Base-by-base conservation (phyloP, 2,888 invertebrate species). In the Sinhomidia bicolor region DNA sequence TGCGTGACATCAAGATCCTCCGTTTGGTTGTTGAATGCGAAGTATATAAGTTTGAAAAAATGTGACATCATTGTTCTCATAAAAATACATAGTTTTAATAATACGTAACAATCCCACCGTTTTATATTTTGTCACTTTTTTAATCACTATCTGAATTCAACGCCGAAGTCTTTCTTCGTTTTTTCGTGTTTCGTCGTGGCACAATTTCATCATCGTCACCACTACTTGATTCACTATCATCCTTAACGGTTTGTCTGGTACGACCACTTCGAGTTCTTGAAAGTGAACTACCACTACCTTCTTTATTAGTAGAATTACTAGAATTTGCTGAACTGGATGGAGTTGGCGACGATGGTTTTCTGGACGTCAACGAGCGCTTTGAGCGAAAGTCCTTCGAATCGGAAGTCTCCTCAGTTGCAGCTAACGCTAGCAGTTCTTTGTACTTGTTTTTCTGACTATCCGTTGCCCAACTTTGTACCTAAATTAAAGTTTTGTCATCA, bases 91-190 rank as follows among this genome's bases (percentile, higher is more conserved):
- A n/a, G n/a, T n/a, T n/a, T n/a, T 32, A 62, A 12, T 26, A 32
- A n/a, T 12, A 36, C n/a, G 32, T 74, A 41, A 74, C 26, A 44
- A 74, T 44, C 29, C 29, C 29, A 54, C 26, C 47, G 47, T 20
- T 26, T 44, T 47, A 23, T 32, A 54, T 65, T 32, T 14, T 65
- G 0, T 7, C 65, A n/a, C 17, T 78, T 51, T 47, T 44, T 97
- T 96, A 98, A 96, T 98, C 98, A 94, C 98, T 98, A 94, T 98
- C 98, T 92, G 97, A 97, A 93, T 97, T 96, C 88, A 97, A 96
- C 83, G 93, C 93, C 92, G 94, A 94, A 78, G 94, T 93, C 95
- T 97, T 97, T 96, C 97, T 97, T 94, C 98, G 95, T 93, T 97
- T 97, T 94, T 98, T 98, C 90, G 97, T 96, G 94, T 97, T 97